Conservation (phyloP, 2,888 invertebrate genomes). For the Heliothis peltigera region DNA sequence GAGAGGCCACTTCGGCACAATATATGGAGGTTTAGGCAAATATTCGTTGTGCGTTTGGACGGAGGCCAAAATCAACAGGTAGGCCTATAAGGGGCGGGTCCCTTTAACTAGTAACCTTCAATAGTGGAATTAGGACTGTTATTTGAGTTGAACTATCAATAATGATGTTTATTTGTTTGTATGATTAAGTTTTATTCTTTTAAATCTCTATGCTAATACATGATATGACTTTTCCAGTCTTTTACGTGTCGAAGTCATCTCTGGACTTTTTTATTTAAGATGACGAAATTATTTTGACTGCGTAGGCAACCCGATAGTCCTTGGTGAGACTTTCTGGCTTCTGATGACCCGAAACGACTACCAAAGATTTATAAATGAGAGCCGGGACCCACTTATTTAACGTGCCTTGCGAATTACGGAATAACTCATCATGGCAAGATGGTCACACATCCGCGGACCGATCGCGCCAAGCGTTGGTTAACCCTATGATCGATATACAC, state of each 20-base stretch:
- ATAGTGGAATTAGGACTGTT: constrained; percentile 26
- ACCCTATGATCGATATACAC: no score
- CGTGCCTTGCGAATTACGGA: no score
- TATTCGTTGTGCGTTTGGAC: constrained; percentile 68
- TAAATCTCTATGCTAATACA: neutral
- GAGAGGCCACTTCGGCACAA: constrained; percentile 63
- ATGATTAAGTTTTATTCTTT: constrained; percentile 45
- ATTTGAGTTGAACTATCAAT: constrained; percentile 37
- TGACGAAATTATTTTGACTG: neutral
- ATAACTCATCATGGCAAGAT: no score
- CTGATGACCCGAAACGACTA: no score
- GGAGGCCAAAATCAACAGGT: constrained; percentile 75
- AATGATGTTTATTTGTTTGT: constrained; percentile 42
- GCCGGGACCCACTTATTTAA: no score
- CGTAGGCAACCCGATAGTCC: no score
- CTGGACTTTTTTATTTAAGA: no score
- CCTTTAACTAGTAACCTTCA: constrained; percentile 14
- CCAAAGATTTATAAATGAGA: no score
- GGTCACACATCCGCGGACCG: no score
- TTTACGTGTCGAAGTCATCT: neutral
- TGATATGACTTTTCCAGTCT: constrained; percentile 5
- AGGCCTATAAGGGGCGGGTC: constrained; percentile 27
- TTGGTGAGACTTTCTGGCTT: no score
- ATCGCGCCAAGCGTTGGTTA: no score
- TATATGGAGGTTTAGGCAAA: constrained; percentile 66